Base-by-base conservation (phyloP, 2,113 vertebrate species). In the Spizaetus ornatus region DNA sequence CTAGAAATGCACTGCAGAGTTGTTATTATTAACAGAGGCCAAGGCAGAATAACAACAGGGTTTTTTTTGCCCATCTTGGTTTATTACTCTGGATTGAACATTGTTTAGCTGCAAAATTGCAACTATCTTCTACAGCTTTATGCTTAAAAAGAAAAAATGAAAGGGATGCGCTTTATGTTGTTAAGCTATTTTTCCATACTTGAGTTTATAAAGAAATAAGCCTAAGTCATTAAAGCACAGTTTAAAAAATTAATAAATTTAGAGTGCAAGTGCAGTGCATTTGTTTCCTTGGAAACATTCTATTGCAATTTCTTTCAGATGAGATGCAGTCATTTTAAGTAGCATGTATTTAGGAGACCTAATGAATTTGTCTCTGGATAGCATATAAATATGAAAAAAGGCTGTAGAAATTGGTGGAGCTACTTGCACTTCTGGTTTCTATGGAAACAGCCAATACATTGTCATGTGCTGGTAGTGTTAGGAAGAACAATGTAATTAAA, bases 251-350 rank as follows among this genome's bases (percentile, higher is more conserved):
- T 97, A 98, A 97, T 98, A 95, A 96, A 97, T 97, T 95, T 92
- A 96, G 96, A 97, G 87, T 96, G 63, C 91, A 94, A 93, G 92
- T 95, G 88, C 73, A 97, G 82, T 94, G 67, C 86, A 70, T 97
- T 96, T 96, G 98, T 98, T 97, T 97, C 98, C 98, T 97, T 97
- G 98, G 98, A 92, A 98, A 98, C 98, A 42, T 96, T 94, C 88
- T 90, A 42, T 93, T 96, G 91, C 97, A 97, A 90, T 97, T 98
- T 97, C 95, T 95, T 97, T 97, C 47, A 92, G 97, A 98, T 94
- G 94, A 97, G 86, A 95, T 94, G 93, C 82, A 97, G 95, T 93
- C 95, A 96, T 98, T 97, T 98, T 97, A 98, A 97, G 74, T 96
- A 98, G 94, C 93, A 89, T 96, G 87, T 97, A 72, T 93, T 82